A percentile compares a stretch with the other conserved stretches of the same genome.
phyloP scores from a whole-genome alignment of 2,888 invertebrate species.

The Lithosia quadra region DNA sequence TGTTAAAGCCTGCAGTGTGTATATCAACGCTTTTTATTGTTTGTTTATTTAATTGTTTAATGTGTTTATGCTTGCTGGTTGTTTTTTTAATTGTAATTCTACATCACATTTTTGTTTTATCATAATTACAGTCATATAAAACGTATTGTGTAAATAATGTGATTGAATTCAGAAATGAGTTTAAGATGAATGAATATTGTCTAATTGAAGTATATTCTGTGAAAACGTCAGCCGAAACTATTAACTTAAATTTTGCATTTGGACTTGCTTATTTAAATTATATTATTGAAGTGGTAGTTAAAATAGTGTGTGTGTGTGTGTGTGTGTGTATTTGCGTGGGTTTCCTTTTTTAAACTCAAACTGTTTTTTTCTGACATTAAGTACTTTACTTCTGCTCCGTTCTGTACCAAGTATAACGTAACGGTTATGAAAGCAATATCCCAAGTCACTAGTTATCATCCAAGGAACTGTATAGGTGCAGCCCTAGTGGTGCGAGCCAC shows the following conservation, averaged over 20 bases:
- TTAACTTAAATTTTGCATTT: background rate
- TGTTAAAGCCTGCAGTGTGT: slow-evolving; percentile 28
- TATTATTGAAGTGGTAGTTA: background rate
- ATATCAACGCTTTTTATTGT: slow-evolving; percentile 39
- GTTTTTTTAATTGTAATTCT: slow-evolving; percentile 34
- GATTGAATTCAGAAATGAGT: background rate
- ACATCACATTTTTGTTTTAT: slow-evolving; percentile 37
- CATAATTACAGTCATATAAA: background rate
- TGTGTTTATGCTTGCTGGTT: slow-evolving; percentile 52
- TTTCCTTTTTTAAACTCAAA: too few species aligned
- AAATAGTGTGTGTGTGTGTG: too few species aligned
- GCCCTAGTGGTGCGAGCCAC: slow-evolving; percentile 97
- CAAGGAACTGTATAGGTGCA: slow-evolving; percentile 64
- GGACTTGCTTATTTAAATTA: background rate
- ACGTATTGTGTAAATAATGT: background rate
- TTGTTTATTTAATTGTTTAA: slow-evolving; percentile 25
- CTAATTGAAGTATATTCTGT: too few species aligned
- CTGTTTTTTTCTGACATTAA: too few species aligned
- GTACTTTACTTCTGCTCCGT: background rate
- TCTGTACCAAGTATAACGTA: background rate
- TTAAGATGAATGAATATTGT: background rate
- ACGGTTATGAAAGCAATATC: background rate
- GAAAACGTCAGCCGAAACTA: background rate
- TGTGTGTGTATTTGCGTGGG: too few species aligned
- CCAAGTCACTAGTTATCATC: slow-evolving; percentile 18